These are phyloP conservation scores for honey bee (Apis mellifera) DNA, from an alignment of 1,140 invertebrate species.

Conservation along the genomic window Amel_HAv3.1 CM009932.2:15551501-15552000, in stretches of 20 bases:
- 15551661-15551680: constrained; percentile 13
- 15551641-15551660: constrained; percentile 40
- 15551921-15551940: constrained; percentile 9
- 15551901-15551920: constrained; percentile 1
- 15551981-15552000: constrained; percentile 33
- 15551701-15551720: constrained; percentile 36
- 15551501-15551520: constrained; percentile 70
- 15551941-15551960: background rate
- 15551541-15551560: constrained; percentile 5
- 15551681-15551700: constrained; percentile 19
- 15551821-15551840: constrained; percentile 57
- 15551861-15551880: constrained; percentile 39
- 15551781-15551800: constrained; percentile 78
- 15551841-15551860: constrained; percentile 45
- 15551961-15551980: constrained; percentile 1
- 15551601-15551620: background rate
- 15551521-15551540: constrained; percentile 11
- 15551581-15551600: background rate
- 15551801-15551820: constrained; percentile 69
- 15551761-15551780: constrained; percentile 79
- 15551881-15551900: constrained; percentile 25
- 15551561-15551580: background rate
- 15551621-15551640: constrained; percentile 7
- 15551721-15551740: constrained; percentile 41
- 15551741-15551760: constrained; percentile 74